Evolutionary conservation across 2,113 vertebrate species (phyloP).

Genomic region (Pristiophorus japonicus): DNA sequence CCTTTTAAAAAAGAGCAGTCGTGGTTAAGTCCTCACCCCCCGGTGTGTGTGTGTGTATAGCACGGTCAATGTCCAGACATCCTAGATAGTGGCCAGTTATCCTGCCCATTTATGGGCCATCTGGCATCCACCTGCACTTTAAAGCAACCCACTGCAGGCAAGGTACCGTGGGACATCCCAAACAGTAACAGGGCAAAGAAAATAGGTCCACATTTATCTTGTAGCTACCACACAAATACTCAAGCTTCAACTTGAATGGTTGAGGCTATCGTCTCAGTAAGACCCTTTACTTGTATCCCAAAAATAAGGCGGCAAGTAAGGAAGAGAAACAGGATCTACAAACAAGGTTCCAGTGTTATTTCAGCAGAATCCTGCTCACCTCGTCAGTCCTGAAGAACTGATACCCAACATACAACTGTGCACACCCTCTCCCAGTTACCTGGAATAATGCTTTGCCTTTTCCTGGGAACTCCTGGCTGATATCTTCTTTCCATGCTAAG

Average conservation of each 20-base stretch:
- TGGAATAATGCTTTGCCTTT: conserved; percentile 99
- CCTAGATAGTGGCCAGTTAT: background rate
- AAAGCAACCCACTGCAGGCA: too few relatives aligned
- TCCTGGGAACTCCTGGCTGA: conserved; percentile 97
- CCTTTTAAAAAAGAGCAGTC: too few relatives aligned
- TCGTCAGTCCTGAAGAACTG: background rate
- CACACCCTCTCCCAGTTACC: conserved; percentile 54
- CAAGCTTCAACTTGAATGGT: too few relatives aligned
- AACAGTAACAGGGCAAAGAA: too few relatives aligned
- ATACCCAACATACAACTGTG: background rate
- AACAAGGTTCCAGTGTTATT: conserved; percentile 39
- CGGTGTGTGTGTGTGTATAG: too few relatives aligned
- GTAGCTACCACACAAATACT: too few relatives aligned
- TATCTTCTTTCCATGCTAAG: conserved; percentile 98
- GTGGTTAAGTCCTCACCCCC: too few relatives aligned
- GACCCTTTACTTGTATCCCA: background rate
- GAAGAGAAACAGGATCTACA: background rate
- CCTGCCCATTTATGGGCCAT: background rate
- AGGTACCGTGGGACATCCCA: too few relatives aligned
- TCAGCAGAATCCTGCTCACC: conserved; percentile 36
- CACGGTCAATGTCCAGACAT: too few relatives aligned
- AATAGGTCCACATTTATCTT: too few relatives aligned
- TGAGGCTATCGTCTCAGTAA: too few relatives aligned
- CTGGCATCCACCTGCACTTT: background rate
- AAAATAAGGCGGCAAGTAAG: background rate